phyloP scores from a whole-genome alignment of 2,888 invertebrate species.

The Hypena proboscidalis region DNA sequence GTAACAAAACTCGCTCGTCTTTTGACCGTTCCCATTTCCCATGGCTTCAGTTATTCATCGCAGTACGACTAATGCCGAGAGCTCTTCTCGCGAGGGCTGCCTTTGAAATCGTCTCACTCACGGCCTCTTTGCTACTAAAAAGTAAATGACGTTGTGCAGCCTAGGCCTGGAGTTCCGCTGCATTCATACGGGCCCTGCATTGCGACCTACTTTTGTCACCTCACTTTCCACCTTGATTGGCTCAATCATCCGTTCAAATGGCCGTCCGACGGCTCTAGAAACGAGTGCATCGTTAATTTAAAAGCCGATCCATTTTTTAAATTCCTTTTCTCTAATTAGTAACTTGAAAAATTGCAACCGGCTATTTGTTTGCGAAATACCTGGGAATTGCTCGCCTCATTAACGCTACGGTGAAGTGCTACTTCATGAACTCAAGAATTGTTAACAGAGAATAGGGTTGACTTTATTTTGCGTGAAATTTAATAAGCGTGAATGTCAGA shows the following conservation, averaged over 20 bases:
- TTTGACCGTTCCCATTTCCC: conserved; percentile 37
- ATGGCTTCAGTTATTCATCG: conserved; percentile 51
- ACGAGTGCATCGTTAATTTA: conserved; percentile 39
- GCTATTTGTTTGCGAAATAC: not conserved
- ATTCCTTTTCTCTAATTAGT: conserved; percentile 31
- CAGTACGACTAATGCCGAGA: conserved; percentile 52
- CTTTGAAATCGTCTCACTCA: conserved; percentile 48
- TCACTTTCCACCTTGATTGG: conserved; percentile 44
- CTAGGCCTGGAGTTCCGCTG: conserved; percentile 36
- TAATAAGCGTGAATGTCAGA: conserved; percentile 30
- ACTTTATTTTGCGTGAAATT: conserved; percentile 4
- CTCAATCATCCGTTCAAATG: conserved; percentile 52
- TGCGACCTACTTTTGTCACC: conserved; percentile 55
- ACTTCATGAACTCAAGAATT: too few species aligned
- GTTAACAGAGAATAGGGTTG: too few species aligned
- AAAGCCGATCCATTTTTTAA: conserved; percentile 30
- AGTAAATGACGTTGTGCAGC: conserved; percentile 54
- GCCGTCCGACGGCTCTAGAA: conserved; percentile 23
- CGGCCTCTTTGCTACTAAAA: conserved; percentile 50
- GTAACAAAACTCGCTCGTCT: conserved; percentile 33
- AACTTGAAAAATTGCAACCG: conserved; percentile 20
- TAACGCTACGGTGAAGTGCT: too few species aligned
- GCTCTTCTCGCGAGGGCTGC: conserved; percentile 47
- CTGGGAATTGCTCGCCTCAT: not conserved
- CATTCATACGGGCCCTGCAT: conserved; percentile 43